Percentiles rank a stretch among this genome's conserved stretches.
Conservation (phyloP, 2,797 vertebrate species). For the Aeoliscus strigatus region DNA sequence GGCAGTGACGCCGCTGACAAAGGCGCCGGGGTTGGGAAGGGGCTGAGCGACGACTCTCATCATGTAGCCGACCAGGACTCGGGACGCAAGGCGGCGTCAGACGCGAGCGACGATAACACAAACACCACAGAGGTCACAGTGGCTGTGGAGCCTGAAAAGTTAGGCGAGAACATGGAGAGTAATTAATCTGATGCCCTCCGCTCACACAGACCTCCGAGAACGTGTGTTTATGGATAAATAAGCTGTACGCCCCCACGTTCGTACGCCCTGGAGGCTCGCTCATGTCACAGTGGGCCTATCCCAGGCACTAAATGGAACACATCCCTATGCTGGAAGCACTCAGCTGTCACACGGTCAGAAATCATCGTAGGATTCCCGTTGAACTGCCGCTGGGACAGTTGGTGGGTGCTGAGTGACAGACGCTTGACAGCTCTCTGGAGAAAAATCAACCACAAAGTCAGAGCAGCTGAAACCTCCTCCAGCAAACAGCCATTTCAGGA, state of each 20-base stretch:
- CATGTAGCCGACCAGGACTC: constrained; percentile 18
- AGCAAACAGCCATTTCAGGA: constrained; percentile 37
- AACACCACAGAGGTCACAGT: constrained; percentile 21
- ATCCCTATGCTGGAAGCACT: constrained; percentile 66
- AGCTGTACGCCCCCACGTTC: constrained; percentile 50
- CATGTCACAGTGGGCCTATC: constrained; percentile 40
- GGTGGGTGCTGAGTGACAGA: constrained; percentile 40
- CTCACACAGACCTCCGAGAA: constrained; percentile 56
- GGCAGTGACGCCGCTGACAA: constrained; percentile 17
- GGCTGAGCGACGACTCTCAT: constrained; percentile 13
- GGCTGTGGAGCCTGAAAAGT: constrained; percentile 33
- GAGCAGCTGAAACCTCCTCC: constrained; percentile 52
- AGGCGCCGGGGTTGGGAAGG: constrained; percentile 21
- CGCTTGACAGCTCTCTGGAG: constrained; percentile 44
- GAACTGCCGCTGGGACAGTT: constrained; percentile 43
- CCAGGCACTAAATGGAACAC: constrained; percentile 56
- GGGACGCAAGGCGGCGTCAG: constrained; percentile 25
- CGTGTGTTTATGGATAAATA: constrained; percentile 55
- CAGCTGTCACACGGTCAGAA: constrained; percentile 50
- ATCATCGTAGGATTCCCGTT: constrained; percentile 43
- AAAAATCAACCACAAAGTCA: too few relatives aligned
- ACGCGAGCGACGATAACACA: constrained; percentile 9
- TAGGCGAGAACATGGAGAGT: constrained; percentile 38
- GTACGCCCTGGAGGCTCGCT: constrained; percentile 53
- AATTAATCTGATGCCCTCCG: constrained; percentile 44